A percentile compares a stretch with the other conserved stretches of the same genome.
These are phyloP conservation scores for Prochilodus magdalenae DNA, from an alignment of 2,113 vertebrate genomes.

Conservation along the genomic window DNA sequence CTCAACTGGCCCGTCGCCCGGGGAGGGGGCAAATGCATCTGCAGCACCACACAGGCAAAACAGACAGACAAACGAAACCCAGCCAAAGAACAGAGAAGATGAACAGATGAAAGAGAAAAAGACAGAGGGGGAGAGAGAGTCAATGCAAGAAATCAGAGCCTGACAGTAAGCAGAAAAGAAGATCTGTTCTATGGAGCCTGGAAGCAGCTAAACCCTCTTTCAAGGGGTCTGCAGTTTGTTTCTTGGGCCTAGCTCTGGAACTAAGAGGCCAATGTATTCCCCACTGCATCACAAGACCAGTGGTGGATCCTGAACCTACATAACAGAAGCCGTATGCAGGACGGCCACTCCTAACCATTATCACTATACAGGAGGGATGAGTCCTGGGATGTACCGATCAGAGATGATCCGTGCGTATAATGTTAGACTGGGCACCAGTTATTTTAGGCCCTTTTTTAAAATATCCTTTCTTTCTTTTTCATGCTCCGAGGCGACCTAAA, in stretches of 20 bases:
- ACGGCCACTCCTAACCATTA: no score
- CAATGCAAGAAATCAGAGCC: constrained; percentile 66
- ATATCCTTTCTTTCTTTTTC: no score
- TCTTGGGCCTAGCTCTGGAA: neutral
- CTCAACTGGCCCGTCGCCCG: constrained; percentile 91
- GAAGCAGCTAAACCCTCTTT: neutral
- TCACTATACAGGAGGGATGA: no score
- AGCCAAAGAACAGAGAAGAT: constrained; percentile 52
- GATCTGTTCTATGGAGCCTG: constrained; percentile 75
- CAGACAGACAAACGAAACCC: constrained; percentile 72
- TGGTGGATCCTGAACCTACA: no score
- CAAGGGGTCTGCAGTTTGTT: neutral
- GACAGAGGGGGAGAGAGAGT: constrained; percentile 68
- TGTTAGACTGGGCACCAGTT: no score
- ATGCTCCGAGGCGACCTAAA: no score
- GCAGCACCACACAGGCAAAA: constrained; percentile 63
- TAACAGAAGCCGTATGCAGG: no score
- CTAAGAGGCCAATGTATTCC: neutral
- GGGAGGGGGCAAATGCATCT: constrained; percentile 99
- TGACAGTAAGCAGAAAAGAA: constrained; percentile 64
- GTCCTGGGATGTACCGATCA: no score
- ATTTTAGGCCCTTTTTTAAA: no score
- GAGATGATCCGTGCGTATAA: no score
- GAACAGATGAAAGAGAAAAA: constrained; percentile 50
- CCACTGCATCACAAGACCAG: no score